Base-by-base conservation (phyloP, 2,797 vertebrate genomes). In the Margarornis squamiger region DNA sequence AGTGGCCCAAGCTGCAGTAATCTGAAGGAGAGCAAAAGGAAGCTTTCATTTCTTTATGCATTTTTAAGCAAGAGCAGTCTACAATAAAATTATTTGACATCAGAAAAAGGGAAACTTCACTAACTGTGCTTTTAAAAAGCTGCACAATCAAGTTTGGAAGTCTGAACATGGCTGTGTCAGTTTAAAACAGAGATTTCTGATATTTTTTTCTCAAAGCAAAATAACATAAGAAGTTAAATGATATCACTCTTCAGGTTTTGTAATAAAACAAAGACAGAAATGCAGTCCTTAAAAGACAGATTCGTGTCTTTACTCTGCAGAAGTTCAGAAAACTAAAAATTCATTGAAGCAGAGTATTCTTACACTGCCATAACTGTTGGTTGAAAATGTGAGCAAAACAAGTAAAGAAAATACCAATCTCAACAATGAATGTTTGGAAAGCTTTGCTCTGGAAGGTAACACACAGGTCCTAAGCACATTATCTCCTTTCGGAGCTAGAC, bases 1-100 rank as follows among this genome's bases (percentile, higher is more conserved):
- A 90, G 75, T 71, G 77, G 88, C 55, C 52, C 63, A 95, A 77
- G 66, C 12, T 52, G 57, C 75, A 61, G 79, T 51, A 83, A 78
- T 68, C 46, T 57, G 49, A 70, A 88, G 70, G 78, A 84, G 43
- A 82, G 46, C 14, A 83, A 80, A 74, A 77, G 57, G 70, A 93
- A 80, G 76, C 83, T 88, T 80, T 91, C 1, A 2, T 66, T 95
- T 88, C 70, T 63, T 88, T 83, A 62, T 75, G 48, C 48, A 89
- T 75, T 95, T 91, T 92, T 93, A 70, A 95, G 54, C 48, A 91
- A 91, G 61, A 82, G 39, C 62, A 91, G 34, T 58, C 76, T 88
- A 34, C 17, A 10, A 59, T 68, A 76, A 95, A 81, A 94, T 75
- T 91, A 79, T 88, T 61, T 94, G n/a, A 89, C 67, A 77, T 45